These are phyloP conservation scores for Leptocoma aspasia DNA, from an alignment of 2,113 vertebrate species.

Conservation along the genomic window DNA sequence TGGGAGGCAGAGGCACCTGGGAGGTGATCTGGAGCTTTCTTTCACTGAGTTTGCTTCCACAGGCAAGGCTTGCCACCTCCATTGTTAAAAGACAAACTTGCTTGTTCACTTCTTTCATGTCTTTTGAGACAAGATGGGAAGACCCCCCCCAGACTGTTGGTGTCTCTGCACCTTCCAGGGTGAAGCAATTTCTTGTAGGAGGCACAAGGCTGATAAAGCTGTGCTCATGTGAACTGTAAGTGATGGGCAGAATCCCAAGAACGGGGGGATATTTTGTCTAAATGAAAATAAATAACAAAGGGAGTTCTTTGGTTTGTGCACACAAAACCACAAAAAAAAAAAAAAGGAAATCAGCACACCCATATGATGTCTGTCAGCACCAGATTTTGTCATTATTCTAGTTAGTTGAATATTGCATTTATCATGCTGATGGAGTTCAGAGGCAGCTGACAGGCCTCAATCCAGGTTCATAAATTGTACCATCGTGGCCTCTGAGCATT, in stretches of 20 bases:
- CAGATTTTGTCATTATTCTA: not conserved
- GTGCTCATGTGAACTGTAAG: not conserved
- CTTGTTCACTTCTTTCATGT: not conserved
- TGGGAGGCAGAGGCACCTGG: not conserved
- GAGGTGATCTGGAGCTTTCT: not conserved
- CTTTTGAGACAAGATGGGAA: not conserved
- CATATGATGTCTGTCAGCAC: not conserved
- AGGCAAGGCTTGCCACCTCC: not conserved
- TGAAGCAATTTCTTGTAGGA: not conserved
- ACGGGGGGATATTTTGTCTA: not conserved
- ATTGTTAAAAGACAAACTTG: not conserved
- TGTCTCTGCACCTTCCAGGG: not conserved
- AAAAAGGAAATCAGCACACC: not conserved
- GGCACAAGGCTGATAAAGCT: not conserved
- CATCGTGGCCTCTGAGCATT: not conserved
- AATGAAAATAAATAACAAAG: not conserved
- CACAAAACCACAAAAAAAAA: not conserved
- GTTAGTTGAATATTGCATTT: not conserved
- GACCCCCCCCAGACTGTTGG: accelerated
- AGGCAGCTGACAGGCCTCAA: not conserved
- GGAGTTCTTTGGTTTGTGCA: not conserved
- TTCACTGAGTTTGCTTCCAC: not conserved
- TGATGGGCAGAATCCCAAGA: not conserved
- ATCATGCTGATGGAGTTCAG: not conserved
- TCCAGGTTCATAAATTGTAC: not conserved